Base-by-base conservation (phyloP, 2,888 invertebrate genomes). In the Tortricodes alternella region DNA sequence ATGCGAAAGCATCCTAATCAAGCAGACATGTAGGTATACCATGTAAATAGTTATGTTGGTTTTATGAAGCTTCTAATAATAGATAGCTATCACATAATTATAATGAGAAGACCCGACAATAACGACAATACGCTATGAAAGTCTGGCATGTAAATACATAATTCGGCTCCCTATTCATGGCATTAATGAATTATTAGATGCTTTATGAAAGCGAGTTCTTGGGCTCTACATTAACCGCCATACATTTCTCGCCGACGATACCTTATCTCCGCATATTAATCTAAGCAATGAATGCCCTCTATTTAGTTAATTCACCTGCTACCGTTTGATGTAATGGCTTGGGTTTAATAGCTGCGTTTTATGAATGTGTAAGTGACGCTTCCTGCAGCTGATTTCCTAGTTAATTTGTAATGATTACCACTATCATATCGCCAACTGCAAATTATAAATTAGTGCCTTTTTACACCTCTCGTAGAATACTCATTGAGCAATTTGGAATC, bases 231-330 rank as follows among this genome's bases (percentile, higher is more conserved):
- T 60, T 58, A 65, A 70, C 65, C 60, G 62, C 67, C 61, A 70
- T 67, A 72, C 75, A 75, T 71, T 59, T 62, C 64, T 63, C 70
- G 68, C 72, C 66, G 60, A 65, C 70, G 68, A 66, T 67, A 70
- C 67, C 70, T 78, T 78, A 82, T 82, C 80, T 76, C 53, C 49
- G 61, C 62, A 74, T 73, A 83, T 83, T 80, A 83, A 84, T 85
- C 80, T 80, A 70, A 74, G 68, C 71, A 66, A 70, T 72, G 67
- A 56, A 56, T 56, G 60, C 63, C 66, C 67, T 53, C 66, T 68
- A 76, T 80, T 79, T 75, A 74, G 73, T 80, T 79, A 78, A 78
- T 81, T 78, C 75, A 80, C 79, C 78, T 80, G 78, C 72, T 70
- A 71, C 66, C 73, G 70, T 78, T 80, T 77, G 75, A 77, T 68